Percentiles rank a stretch among this genome's conserved stretches.
phyloP scores from a whole-genome alignment of 2,888 invertebrate genomes.

The Leistus spinibarbis region DNA sequence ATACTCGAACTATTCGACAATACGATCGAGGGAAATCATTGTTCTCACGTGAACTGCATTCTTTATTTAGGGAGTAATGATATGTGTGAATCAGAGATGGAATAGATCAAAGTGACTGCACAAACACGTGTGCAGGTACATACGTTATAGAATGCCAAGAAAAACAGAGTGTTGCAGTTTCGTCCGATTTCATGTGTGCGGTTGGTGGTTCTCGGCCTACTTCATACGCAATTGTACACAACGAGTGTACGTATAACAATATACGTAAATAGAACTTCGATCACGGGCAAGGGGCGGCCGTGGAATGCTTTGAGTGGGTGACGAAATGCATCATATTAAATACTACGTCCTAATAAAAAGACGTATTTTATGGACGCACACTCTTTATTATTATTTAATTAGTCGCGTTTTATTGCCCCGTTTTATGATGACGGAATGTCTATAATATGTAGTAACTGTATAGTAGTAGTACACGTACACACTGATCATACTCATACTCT shows the following conservation, averaged over 20 bases:
- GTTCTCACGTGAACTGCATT: no score
- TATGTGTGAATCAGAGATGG: no score
- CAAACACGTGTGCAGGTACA: not conserved
- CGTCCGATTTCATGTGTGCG: not conserved
- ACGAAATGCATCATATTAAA: conserved; percentile 16
- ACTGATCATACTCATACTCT: no score
- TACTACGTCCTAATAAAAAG: not conserved
- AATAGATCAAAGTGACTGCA: not conserved
- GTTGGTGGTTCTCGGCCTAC: no score
- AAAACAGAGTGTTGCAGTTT: conserved; percentile 4
- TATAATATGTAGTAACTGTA: not conserved
- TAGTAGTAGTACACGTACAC: no score
- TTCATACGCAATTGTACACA: not conserved
- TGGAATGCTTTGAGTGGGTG: conserved; percentile 32
- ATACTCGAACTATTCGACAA: no score
- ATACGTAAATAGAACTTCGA: conserved; percentile 2
- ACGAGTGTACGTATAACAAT: not conserved
- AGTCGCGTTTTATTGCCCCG: conserved; percentile 4
- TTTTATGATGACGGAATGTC: not conserved
- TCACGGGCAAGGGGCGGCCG: conserved; percentile 12
- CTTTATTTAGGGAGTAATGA: no score
- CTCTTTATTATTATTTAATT: conserved; percentile 34
- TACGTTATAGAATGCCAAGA: not conserved
- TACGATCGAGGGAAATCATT: no score
- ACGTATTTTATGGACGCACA: conserved; percentile 25